Evolutionary conservation across 2,113 vertebrate genomes (phyloP), one percentile per base, ranked within the genome.

Genomic region (Echinops telfairi): DNA sequence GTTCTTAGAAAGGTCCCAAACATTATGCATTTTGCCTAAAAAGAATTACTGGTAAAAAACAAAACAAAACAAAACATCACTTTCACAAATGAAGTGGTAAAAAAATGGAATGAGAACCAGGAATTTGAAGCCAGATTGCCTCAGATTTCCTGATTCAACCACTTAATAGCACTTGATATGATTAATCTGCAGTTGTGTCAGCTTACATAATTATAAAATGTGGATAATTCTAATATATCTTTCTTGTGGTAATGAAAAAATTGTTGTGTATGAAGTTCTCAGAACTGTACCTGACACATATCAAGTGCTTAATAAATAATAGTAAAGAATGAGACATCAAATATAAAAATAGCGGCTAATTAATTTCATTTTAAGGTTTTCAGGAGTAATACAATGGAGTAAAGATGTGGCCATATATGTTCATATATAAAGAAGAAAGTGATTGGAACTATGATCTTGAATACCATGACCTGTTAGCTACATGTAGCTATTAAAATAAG

Each of bases 11-110:
- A 88, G 79, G 17, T 17, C 40, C 73, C 57, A 84, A 75, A 23
- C 86, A 84, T 90, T 81, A 86, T 90, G 38, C 23, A 70, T 84
- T 93, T 85, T 88, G 58, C 80, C 66, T 73, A 83, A 88, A 85
- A 27, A 77, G 40, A 66, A 77, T 27, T 60, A 83, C 85, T 86
- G n/a, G 77, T 79, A 47, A 89, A 90, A 92, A 83, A 89, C 88
- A 92, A 83, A 76, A 64, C 20, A 33, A 71, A 73, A 73, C 3
- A 73, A 36, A 19, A 73, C 87, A 64, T 25, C 10, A 31, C n/a
- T 89, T 31, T 95, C 68, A 16, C 53, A 60, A 87, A 71, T n/a
- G 25, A 78, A 43, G 66, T 17, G 29, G 17, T 31, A 77, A 57
- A 92, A 92, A 40, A 87, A 82, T 79, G 43, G 43, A 81, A n/a